Base-by-base conservation (phyloP, 1,140 invertebrate genomes). In the Nephila pilipes region DNA sequence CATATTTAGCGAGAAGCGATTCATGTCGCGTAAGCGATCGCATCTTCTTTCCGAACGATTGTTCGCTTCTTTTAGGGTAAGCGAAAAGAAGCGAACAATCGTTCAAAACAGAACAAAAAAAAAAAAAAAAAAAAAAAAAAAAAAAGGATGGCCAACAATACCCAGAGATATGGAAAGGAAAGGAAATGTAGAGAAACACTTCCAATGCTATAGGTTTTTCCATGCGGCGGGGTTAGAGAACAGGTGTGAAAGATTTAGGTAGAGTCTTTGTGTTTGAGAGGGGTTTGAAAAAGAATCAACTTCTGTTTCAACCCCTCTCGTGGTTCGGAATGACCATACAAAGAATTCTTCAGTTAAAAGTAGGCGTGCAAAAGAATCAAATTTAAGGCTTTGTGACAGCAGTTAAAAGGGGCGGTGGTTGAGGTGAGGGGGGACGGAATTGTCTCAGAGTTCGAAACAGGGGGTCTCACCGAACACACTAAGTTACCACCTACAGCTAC, bases 181-280 rank as follows among this genome's bases (percentile, higher is more conserved):
- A 65, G 55, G 63, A 63, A 46, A 88, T 14, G 29, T 36, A 29
- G 29, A 12, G 63, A 25, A 69, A 25, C 25, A n/a, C 29, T 32
- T 18, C 69, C 14, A 36, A 36, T 18, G 36, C 14, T 36, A 32
- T 85, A 12, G 25, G n/a, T n/a, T 29, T 29, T 85, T 55, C 57
- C 58, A 29, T n/a, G 55, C 83, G 60, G 57, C 25, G 12, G 20
- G 57, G 57, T 60, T 58, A 20, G 36, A 55, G n/a, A 88, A 88
- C 87, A 88, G 87, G 87, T 88, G 87, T 88, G 87, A 88, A 65
- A 38, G 63, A n/a, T 63, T 65, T 12, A 32, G 63, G 25, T 6
- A 46, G 4, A 18, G n/a, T n/a, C n/a, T n/a, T n/a, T n/a, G n/a
- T n/a, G n/a, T n/a, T n/a, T n/a, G n/a, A n/a, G n/a, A n/a, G n/a